Conservation (phyloP, 2,113 vertebrate genomes). For the Rhea americana region DNA sequence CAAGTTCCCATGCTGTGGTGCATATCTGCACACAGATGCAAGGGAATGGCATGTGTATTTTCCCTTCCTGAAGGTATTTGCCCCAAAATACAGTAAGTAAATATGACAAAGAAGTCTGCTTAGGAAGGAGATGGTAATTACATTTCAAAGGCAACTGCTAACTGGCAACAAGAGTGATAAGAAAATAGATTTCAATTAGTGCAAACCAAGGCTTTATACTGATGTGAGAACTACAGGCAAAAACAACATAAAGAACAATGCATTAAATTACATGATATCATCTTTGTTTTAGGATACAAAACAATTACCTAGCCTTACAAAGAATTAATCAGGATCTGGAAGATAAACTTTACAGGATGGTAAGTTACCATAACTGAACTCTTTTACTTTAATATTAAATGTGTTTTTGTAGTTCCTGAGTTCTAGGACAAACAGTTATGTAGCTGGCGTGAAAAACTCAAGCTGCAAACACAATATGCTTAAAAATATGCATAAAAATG, state of each 20-base stretch:
- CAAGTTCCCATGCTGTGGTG: neutral
- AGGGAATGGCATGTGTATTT: neutral
- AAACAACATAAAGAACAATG: neutral
- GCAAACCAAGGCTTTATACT: conserved; percentile 14
- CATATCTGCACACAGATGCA: neutral
- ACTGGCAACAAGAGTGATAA: conserved; percentile 9
- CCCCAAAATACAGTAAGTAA: neutral
- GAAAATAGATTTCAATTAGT: conserved; percentile 19
- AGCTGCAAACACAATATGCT: neutral
- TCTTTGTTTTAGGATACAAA: conserved; percentile 89
- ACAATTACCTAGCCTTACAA: conserved; percentile 92
- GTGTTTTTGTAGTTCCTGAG: neutral
- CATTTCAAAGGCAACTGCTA: conserved; percentile 21
- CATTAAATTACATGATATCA: conserved; percentile 20
- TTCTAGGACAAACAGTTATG: neutral
- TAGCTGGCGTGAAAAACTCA: neutral
- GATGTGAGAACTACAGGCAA: conserved; percentile 9
- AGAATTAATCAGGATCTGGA: conserved; percentile 97
- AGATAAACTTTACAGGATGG: conserved; percentile 93
- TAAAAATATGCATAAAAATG: neutral
- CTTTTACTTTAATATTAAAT: neutral
- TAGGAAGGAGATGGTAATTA: conserved; percentile 10
- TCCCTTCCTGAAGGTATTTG: neutral
- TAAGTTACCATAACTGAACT: conserved; percentile 65
- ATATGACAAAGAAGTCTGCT: neutral